phyloP scores from a whole-genome alignment of 2,113 vertebrate genomes.

The Ctenomys sociabilis region DNA sequence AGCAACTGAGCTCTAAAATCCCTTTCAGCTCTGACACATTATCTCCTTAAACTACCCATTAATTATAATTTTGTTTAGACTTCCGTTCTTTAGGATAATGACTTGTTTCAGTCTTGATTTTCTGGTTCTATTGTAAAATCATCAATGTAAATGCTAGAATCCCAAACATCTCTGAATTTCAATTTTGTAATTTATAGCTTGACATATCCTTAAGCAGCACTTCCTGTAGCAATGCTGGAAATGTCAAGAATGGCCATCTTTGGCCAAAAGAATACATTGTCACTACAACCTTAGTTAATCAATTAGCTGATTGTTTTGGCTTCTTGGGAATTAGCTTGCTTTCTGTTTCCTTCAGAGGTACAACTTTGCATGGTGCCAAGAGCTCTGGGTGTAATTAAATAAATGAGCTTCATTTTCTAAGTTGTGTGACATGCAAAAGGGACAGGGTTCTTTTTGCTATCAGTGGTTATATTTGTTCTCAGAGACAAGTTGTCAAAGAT shows the following conservation, averaged over 20 bases:
- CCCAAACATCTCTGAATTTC: conserved; percentile 13
- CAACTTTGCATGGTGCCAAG: conserved; percentile 7
- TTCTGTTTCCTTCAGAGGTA: conserved; percentile 56
- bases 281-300: conserved; percentile 48
- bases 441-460: neutral
- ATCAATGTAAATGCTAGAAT: neutral
- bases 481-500: neutral
- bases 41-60: conserved; percentile 49
- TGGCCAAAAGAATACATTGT: neutral
- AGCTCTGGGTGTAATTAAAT: conserved; percentile 54
- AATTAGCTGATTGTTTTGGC: conserved; percentile 65
- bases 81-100: neutral
- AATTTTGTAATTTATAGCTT: neutral
- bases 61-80: conserved; percentile 16
- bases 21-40: conserved; percentile 32
- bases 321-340: conserved; percentile 42
- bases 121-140: conserved; percentile 32
- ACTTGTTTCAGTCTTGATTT: conserved; percentile 28
- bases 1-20: conserved; percentile 38
- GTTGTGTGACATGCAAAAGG: neutral
- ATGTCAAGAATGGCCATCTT: conserved; percentile 44
- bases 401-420: conserved; percentile 55
- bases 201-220: neutral
- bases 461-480: neutral
- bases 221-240: conserved; percentile 33